Percentiles rank a stretch among this genome's conserved stretches.
Evolutionary conservation across 2,797 vertebrate species (phyloP).

Genomic region (Malurus splendens): DNA sequence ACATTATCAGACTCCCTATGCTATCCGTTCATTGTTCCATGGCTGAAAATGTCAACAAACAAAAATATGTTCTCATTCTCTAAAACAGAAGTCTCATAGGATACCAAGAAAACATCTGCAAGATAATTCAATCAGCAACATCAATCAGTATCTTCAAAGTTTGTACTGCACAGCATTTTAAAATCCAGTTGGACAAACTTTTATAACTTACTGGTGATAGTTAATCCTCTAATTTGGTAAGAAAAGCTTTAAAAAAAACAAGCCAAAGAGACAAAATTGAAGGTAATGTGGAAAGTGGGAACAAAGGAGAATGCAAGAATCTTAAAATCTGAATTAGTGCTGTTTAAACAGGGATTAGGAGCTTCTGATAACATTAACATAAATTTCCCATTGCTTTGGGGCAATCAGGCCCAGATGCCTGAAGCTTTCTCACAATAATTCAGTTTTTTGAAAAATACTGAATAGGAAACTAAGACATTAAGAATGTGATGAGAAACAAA

Average conservation of each 20-base stretch:
- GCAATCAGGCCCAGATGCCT: neutral
- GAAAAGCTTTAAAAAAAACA: neutral
- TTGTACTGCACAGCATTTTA: neutral
- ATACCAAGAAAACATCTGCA: constrained; percentile 5
- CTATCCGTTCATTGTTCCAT: neutral
- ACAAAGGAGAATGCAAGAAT: neutral
- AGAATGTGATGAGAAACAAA: neutral
- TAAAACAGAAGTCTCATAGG: neutral
- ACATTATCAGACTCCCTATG: neutral
- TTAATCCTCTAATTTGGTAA: neutral
- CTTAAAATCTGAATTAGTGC: neutral
- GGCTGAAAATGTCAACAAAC: constrained; percentile 10
- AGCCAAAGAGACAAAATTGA: neutral
- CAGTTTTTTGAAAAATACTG: neutral
- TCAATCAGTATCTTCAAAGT: neutral
- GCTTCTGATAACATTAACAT: neutral
- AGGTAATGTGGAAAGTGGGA: neutral
- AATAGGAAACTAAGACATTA: neutral
- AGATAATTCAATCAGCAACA: neutral
- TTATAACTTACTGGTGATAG: neutral
- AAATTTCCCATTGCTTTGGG: neutral
- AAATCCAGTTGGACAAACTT: neutral
- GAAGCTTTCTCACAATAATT: neutral
- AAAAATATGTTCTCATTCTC: neutral
- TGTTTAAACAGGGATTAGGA: neutral